Conservation (phyloP, 2,888 invertebrate genomes). For the Stenoptilia bipunctidactyla region DNA sequence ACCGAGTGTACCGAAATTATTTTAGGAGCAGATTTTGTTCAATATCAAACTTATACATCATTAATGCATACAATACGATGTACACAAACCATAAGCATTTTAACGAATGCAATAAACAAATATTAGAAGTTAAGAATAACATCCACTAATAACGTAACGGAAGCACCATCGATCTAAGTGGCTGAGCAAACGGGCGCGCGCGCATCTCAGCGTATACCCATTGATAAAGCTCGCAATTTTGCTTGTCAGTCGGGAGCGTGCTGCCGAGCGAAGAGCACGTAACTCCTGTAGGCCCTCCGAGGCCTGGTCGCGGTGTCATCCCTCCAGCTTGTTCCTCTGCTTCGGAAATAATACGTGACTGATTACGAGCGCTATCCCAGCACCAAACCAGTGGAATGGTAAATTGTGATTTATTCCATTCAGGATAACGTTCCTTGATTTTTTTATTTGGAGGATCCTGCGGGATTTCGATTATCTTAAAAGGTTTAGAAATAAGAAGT, state of each 20-base stretch:
- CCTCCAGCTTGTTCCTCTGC: slow-evolving; percentile 20
- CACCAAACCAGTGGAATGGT: slow-evolving; percentile 59
- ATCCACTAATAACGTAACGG: slow-evolving; percentile 46
- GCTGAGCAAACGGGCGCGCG: slow-evolving; percentile 45
- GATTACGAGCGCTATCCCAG: slow-evolving; percentile 17
- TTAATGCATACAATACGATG: background rate
- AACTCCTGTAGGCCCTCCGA: slow-evolving; percentile 24
- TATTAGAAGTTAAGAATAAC: slow-evolving; percentile 40
- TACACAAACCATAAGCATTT: slow-evolving; percentile 19
- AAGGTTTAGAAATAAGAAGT: slow-evolving; percentile 44
- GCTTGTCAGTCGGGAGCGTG: slow-evolving; percentile 50
- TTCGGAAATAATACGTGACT: slow-evolving; percentile 9
- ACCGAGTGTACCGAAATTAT: no score
- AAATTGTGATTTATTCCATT: slow-evolving; percentile 43
- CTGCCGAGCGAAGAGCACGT: slow-evolving; percentile 37
- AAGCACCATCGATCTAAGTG: slow-evolving; percentile 56
- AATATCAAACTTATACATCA: no score
- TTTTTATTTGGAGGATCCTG: slow-evolving; percentile 32
- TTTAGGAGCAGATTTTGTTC: no score
- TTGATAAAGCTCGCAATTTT: slow-evolving; percentile 62
- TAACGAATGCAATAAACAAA: slow-evolving; percentile 37
- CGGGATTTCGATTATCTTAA: slow-evolving; percentile 39
- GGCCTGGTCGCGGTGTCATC: slow-evolving; percentile 21
- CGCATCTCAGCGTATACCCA: slow-evolving; percentile 29
- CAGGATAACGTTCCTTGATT: slow-evolving; percentile 31